These are phyloP conservation scores for Lacerta viridis DNA, from an alignment of 2,797 vertebrate species.

Conservation along the genomic window DNA sequence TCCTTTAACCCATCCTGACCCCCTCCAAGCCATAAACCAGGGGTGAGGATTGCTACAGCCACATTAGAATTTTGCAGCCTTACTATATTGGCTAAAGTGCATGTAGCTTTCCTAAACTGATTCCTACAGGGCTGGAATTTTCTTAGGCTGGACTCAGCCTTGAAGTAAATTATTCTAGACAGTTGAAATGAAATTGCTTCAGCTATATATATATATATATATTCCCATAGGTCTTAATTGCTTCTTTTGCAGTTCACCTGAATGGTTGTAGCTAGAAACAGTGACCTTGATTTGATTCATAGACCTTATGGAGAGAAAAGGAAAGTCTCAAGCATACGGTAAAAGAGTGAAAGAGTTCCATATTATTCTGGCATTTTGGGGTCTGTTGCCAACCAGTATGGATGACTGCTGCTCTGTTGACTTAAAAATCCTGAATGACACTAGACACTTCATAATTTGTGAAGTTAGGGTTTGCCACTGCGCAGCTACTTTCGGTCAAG, in stretches of 20 bases:
- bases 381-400: background rate
- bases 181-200: conserved; percentile 5
- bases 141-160: background rate
- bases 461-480: background rate
- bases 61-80: background rate
- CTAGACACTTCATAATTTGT: too few relatives aligned
- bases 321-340: background rate
- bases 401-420: background rate
- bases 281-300: conserved; percentile 2
- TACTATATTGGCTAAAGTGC: background rate
- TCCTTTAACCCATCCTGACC: too few relatives aligned
- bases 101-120: conserved; percentile 7
- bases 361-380: background rate
- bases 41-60: background rate
- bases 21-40: too few relatives aligned
- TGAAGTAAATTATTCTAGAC: background rate
- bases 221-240: too few relatives aligned
- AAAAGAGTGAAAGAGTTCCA: background rate
- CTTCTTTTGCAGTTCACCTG: background rate
- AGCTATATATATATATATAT: too few relatives aligned
- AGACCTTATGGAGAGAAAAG: background rate
- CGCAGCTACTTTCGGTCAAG: background rate
- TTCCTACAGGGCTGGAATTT: background rate
- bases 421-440: background rate
- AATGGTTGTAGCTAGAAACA: background rate